Evolutionary conservation across 2,797 vertebrate genomes (phyloP).

Genomic region (Geotrypetes seraphini): DNA sequence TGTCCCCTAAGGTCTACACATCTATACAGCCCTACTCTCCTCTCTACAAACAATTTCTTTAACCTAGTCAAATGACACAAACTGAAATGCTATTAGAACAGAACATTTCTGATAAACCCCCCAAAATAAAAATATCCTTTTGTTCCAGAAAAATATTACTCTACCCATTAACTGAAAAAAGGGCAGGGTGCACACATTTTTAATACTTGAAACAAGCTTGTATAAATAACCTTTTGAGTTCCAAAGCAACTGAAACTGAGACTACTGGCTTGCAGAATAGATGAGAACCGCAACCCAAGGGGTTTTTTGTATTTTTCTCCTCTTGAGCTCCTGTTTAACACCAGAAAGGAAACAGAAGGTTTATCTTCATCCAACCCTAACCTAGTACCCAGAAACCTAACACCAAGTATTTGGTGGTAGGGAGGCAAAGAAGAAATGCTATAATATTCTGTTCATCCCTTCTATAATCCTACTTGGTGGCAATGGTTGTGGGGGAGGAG

Average conservation of each 20-base stretch:
- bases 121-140: no score
- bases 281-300: conserved; percentile 19
- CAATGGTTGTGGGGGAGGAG: no score
- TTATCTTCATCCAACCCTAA: not conserved
- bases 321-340: conserved; percentile 28
- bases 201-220: not conserved
- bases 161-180: no score
- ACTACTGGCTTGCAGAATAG: conserved; percentile 16
- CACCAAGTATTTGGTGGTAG: not conserved
- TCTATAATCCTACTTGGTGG: no score
- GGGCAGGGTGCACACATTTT: not conserved
- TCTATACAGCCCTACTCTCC: no score
- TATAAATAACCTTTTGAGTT: conserved; percentile 10
- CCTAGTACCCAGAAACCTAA: not conserved
- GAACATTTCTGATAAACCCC: no score
- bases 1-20: no score
- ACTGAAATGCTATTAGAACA: no score
- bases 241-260: conserved; percentile 21
- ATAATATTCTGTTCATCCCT: no score
- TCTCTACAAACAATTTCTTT: no score
- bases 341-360: accelerated
- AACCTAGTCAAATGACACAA: no score
- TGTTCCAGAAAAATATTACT: no score
- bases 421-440: accelerated
- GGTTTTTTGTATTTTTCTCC: conserved; percentile 4